These are phyloP conservation scores for Clepsis dumicolana DNA, from an alignment of 2,888 invertebrate genomes.

Conservation along the genomic window DNA sequence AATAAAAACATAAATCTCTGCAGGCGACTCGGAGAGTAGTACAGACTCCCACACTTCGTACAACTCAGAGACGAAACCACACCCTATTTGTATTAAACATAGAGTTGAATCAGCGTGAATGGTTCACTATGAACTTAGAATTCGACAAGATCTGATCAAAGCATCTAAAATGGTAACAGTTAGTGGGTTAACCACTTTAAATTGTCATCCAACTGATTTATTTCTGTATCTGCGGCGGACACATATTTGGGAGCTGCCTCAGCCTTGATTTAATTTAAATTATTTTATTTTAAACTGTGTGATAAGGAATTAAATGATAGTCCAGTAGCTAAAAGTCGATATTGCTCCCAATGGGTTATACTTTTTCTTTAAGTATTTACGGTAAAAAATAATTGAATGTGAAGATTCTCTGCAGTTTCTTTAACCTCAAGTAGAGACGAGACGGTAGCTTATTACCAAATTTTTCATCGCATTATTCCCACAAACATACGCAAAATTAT, in stretches of 20 bases:
- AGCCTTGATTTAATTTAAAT: constrained; percentile 48
- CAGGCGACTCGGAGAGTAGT: constrained; percentile 75
- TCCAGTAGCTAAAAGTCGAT: constrained; percentile 13
- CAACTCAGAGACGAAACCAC: constrained; percentile 56
- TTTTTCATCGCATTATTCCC: constrained; percentile 22
- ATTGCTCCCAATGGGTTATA: neutral
- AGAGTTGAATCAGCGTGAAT: constrained; percentile 53
- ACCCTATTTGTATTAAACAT: constrained; percentile 59
- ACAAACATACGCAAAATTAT: constrained; percentile 32
- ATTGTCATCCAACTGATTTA: constrained; percentile 87
- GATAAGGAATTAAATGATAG: constrained; percentile 32
- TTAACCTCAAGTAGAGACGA: neutral
- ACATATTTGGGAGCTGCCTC: constrained; percentile 75
- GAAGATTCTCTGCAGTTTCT: neutral
- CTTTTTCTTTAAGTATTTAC: neutral
- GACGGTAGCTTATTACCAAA: constrained; percentile 21
- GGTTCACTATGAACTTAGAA: constrained; percentile 62
- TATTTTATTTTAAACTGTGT: constrained; percentile 30
- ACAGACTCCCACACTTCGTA: constrained; percentile 80
- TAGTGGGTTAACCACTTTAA: constrained; percentile 87
- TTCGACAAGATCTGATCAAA: constrained; percentile 85
- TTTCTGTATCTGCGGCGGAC: constrained; percentile 83
- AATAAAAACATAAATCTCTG: constrained; percentile 85
- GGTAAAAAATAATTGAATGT: neutral
- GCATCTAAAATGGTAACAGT: constrained; percentile 87